Evolutionary conservation across 64 coral and sea anemone species (phyloP), one percentile per base, ranked within the genome.

Genomic region (Acropora tenuis): DNA sequence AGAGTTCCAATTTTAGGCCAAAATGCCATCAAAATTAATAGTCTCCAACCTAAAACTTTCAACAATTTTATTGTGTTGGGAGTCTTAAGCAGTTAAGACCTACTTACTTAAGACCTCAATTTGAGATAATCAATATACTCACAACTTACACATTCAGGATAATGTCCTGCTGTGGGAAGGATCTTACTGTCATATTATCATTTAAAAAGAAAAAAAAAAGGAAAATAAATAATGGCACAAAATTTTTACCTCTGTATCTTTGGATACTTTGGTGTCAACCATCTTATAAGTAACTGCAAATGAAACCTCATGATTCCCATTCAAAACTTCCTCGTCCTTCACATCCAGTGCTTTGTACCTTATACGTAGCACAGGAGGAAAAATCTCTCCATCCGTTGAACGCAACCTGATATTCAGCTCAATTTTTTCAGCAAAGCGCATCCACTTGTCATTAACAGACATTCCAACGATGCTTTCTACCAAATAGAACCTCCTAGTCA

Each of bases 281-380:
- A 99, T 99, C 76, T 93, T 86, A 92, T 99, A 99, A 50, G 88
- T 58, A 16, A 96, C 89, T 59, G 69, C 77, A 83, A 96, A 99
- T 11, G 94, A 94, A 1, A 93, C 92, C 17, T 90, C 50, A 8
- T 88, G 83, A 75, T 71, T 50, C 6, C 82, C 66, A 11, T 85
- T 85, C 16, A 40, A 9, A 47, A 19, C 16, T 2, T 44, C 88
- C n/a, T 91, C 69, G 67, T 99, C 92, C 50, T 84, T 90, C 18
- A 99, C 78, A 67, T 94, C 94, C 42, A 89, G 65, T 77, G 97
- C 87, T 4, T 82, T 92, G 48, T 99, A 99, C 18, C 82, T 93
- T 4, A 99, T 46, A 44, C 84, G 90, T 10, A 99, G 47, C 69
- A 92, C 80, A 5, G 97, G 97, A 5, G 97, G 97, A 41, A 94